Evolutionary conservation across 2,888 invertebrate species (phyloP).

Genomic region (Meta bourneti): DNA sequence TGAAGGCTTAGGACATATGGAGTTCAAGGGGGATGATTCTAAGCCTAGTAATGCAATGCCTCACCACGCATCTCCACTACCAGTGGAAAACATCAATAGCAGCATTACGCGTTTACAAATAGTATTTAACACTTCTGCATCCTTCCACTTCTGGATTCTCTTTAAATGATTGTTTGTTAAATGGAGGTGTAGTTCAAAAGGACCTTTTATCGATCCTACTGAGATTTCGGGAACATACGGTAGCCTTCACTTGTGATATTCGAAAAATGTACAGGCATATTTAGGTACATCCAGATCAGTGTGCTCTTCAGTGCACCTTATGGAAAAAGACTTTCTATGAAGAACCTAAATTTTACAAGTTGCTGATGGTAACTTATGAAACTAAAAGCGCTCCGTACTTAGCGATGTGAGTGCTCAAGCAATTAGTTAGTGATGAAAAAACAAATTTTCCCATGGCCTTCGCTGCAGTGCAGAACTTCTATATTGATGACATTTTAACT

Average conservation of each 20-base stretch:
- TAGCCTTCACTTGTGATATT: too few species aligned
- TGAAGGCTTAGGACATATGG: neutral
- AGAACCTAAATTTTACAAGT: too few species aligned
- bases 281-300: too few species aligned
- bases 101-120: too few species aligned
- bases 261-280: too few species aligned
- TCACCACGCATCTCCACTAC: too few species aligned
- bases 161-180: constrained; percentile 11
- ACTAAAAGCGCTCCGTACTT: neutral
- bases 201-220: constrained; percentile 1
- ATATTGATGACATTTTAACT: constrained; percentile 5
- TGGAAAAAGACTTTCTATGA: too few species aligned
- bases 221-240: neutral
- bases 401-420: neutral
- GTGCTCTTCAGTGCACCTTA: too few species aligned
- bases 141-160: neutral
- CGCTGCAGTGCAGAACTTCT: neutral
- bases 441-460: neutral
- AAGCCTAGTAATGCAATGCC: too few species aligned
- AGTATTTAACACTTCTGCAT: too few species aligned
- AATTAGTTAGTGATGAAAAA: neutral
- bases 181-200: neutral
- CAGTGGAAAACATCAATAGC: too few species aligned
- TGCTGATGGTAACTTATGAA: neutral
- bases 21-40: too few species aligned